Base-by-base conservation (phyloP, 1,140 invertebrate genomes). In the Temnothorax longispinosus region DNA sequence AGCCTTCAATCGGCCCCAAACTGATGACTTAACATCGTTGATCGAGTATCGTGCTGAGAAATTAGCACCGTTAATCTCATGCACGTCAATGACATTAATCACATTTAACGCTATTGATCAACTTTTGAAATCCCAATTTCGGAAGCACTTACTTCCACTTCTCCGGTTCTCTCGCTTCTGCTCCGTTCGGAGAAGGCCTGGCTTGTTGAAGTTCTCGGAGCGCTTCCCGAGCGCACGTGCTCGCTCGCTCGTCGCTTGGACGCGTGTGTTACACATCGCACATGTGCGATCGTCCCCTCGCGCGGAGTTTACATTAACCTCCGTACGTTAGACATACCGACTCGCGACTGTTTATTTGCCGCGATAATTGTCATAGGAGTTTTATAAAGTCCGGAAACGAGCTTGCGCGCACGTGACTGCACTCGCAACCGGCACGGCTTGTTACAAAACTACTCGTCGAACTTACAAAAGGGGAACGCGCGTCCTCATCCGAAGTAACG, bases 311-410 rank as follows among this genome's bases (percentile, higher is more conserved):
- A 84, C 80, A 50, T n/a, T 84, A 84, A 56, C 54, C 32, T 35
- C 44, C 80, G 50, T 11, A 27, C 50, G 50, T 56, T 50, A 27
- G 27, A 27, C 27, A 27, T 27, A 27, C 27, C 78, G 64, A 44
- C 47, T 80, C 13, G 10, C 50, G 77, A 27, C 27, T 62, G 80
- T 84, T 84, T 84, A 84, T 84, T 84, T 75, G 69, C 32, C 52
- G 44, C 71, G 69, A 84, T 84, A 84, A 84, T 71, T 84, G 75
- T 84, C 71, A 67, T 38, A 44, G 75, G 21, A 64, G 75, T 81
- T 87, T 85, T 52, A 60, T 71, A 71, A 86, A 84, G 75, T 78
- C 81, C 80, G 38, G 77, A 62, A 62, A 81, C 47, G 81, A 84
- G 72, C 82, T 86, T 60, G 76, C 71, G 50, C 78, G 69, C 87